Evolutionary conservation across 2,113 vertebrate genomes (phyloP).

Genomic region (Nesogale talazaci): DNA sequence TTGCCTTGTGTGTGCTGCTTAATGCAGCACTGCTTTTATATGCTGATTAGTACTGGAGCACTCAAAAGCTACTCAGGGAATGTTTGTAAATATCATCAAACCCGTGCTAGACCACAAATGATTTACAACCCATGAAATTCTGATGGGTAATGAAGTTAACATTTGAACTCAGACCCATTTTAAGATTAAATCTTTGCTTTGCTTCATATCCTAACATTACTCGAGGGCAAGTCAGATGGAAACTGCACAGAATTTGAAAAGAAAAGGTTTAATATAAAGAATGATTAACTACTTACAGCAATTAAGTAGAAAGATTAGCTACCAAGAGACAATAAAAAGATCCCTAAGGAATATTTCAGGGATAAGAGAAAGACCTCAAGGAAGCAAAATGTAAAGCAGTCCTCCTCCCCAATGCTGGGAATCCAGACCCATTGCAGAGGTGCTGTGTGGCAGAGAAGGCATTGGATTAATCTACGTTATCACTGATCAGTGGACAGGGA

Average conservation of each 20-base stretch:
- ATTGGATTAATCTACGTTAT: not conserved
- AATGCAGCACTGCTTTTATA: not conserved
- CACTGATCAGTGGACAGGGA: not conserved
- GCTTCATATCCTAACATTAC: not conserved
- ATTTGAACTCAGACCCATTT: not conserved
- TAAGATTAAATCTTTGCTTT: constrained; percentile 3
- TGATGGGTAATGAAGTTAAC: not conserved
- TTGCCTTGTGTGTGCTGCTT: not conserved
- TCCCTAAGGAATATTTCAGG: not conserved
- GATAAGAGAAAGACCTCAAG: not conserved
- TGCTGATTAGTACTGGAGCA: not conserved
- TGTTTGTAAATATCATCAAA: not conserved
- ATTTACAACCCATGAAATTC: not conserved
- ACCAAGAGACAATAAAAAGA: not conserved
- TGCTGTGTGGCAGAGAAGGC: not conserved
- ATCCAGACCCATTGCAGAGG: not conserved
- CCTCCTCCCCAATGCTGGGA: no score
- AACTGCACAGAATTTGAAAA: not conserved
- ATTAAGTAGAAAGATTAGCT: not conserved
- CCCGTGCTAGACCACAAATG: not conserved
- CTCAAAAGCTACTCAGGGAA: constrained; percentile 20
- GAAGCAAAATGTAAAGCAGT: not conserved
- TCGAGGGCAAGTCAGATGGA: not conserved
- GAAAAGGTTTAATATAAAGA: constrained; percentile 11
- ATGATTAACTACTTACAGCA: not conserved